Evolutionary conservation across 2,888 invertebrate genomes (phyloP).

Genomic region (Oxyteleia sp.): DNA sequence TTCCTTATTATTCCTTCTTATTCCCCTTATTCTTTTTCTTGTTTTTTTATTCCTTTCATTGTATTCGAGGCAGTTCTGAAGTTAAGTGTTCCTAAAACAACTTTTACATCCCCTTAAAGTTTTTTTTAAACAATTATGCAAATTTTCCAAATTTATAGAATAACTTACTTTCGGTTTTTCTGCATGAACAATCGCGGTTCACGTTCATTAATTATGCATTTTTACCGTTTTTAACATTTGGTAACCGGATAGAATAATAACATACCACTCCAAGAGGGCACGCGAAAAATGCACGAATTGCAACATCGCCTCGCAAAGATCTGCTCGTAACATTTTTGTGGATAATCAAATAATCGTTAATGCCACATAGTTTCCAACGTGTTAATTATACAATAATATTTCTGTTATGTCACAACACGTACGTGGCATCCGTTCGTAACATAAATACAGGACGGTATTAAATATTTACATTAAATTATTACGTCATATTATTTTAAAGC

Average conservation of each 20-base stretch:
- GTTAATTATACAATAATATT: slow-evolving; percentile 2
- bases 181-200: slow-evolving; percentile 16
- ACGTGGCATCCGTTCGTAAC: not conserved
- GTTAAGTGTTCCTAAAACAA: too few species aligned
- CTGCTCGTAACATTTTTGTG: slow-evolving; percentile 1
- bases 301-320: not conserved
- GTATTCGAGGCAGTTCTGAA: too few species aligned
- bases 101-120: too few species aligned
- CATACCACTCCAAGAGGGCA: not conserved
- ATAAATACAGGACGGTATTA: not conserved
- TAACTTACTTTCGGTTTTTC: too few species aligned
- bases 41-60: too few species aligned
- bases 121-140: too few species aligned
- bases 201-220: not conserved
- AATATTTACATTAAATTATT: not conserved
- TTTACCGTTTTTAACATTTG: too few species aligned
- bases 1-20: too few species aligned
- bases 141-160: too few species aligned
- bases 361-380: not conserved
- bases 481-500: not conserved
- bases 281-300: slow-evolving; percentile 10
- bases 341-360: slow-evolving; percentile 14
- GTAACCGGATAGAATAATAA: slow-evolving; percentile 26
- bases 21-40: too few species aligned
- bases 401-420: not conserved